Conservation (phyloP, 2,797 vertebrate genomes). For the Danio aesculapii region DNA sequence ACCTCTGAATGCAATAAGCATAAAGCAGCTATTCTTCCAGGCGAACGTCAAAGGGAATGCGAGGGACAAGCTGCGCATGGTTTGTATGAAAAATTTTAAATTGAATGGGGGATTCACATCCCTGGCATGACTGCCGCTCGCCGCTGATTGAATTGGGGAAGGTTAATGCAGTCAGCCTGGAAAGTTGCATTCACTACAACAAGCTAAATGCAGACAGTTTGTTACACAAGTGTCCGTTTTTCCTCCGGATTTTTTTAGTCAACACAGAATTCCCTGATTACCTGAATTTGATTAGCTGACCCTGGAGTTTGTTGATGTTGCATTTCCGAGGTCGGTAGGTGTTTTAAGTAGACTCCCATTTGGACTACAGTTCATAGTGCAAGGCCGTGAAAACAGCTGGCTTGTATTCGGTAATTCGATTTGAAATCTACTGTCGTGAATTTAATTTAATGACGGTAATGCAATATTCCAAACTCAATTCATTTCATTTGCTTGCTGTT, state of each 20-base stretch:
- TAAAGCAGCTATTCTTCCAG: constrained; percentile 65
- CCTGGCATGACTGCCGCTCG: constrained; percentile 39
- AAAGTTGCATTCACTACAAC: constrained; percentile 7
- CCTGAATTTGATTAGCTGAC: constrained; percentile 37
- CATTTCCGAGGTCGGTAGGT: constrained; percentile 53
- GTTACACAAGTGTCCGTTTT: constrained; percentile 42
- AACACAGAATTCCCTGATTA: constrained; percentile 26
- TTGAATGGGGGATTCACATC: constrained; percentile 63
- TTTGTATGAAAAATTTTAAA: constrained; percentile 51
- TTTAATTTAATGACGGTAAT: constrained; percentile 79
- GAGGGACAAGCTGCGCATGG: constrained; percentile 43
- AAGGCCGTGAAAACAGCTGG: constrained; percentile 70
- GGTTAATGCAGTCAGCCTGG: constrained; percentile 39
- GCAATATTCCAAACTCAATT: constrained; percentile 79
- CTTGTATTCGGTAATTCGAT: constrained; percentile 73
- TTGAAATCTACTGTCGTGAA: constrained; percentile 73
- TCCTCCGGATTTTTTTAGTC: not conserved
- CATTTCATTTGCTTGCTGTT: constrained; percentile 73
- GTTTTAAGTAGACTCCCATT: constrained; percentile 54
- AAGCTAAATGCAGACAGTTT: constrained; percentile 8
- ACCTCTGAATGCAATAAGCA: constrained; percentile 58
- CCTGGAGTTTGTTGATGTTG: constrained; percentile 56
- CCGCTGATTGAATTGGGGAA: constrained; percentile 61
- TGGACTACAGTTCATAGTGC: constrained; percentile 61
- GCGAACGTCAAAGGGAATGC: constrained; percentile 62